These are phyloP conservation scores for Ptilonorhynchus violaceus DNA, from an alignment of 2,113 vertebrate species.

Conservation along the genomic window DNA sequence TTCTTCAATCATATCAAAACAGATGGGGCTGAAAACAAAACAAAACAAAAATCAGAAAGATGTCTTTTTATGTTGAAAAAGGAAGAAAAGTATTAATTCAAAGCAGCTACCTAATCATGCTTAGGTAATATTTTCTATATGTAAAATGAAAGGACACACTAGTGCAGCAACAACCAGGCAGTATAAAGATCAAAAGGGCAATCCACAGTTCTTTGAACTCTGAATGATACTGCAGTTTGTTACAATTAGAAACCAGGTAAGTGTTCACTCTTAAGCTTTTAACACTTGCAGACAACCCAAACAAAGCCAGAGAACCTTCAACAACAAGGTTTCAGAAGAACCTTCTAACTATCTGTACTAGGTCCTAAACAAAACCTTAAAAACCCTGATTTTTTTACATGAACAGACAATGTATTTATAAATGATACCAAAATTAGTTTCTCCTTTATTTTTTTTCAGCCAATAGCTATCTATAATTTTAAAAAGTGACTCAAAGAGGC, in stretches of 20 bases:
- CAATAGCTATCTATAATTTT: background rate
- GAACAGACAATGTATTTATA: background rate
- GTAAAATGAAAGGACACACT: background rate
- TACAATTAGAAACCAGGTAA: background rate
- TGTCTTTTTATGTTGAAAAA: background rate
- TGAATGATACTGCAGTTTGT: background rate
- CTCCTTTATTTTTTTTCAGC: background rate
- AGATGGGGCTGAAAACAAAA: conserved; percentile 88
- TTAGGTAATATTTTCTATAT: background rate
- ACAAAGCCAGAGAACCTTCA: background rate
- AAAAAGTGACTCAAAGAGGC: background rate
- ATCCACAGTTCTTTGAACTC: background rate
- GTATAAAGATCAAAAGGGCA: conserved; percentile 7
- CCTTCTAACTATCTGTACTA: background rate
- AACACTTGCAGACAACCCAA: background rate
- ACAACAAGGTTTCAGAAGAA: background rate
- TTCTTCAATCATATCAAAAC: conserved; percentile 99
- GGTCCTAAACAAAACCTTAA: background rate
- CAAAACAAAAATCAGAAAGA: background rate
- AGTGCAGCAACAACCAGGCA: background rate
- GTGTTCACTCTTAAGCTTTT: background rate
- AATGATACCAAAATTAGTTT: background rate
- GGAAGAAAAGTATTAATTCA: background rate
- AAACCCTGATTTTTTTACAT: fast-evolving
- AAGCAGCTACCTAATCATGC: background rate